Conservation (phyloP, 2,113 vertebrate genomes). For the Halichoerus grypus region DNA sequence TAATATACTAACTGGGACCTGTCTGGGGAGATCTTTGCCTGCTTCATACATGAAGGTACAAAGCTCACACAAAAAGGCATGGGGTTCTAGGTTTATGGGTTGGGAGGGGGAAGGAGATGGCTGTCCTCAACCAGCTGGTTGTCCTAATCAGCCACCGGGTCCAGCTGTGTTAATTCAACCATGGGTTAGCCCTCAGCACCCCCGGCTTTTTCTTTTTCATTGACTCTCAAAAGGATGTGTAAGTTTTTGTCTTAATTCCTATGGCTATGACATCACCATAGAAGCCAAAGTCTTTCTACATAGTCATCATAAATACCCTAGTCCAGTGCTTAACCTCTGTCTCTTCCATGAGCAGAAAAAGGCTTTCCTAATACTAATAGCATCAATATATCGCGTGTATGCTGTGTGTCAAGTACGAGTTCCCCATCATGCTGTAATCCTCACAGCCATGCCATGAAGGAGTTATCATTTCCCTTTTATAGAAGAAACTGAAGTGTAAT, state of each 20-base stretch:
- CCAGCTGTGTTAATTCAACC: not conserved
- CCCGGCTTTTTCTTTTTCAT: not conserved
- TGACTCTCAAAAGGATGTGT: not conserved
- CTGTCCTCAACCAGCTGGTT: not conserved
- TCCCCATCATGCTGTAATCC: not conserved
- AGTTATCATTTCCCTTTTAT: not conserved
- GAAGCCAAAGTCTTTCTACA: not conserved
- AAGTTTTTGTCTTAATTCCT: not conserved
- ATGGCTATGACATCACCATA: not conserved
- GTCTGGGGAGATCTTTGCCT: not conserved
- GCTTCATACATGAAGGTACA: not conserved
- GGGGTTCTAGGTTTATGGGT: not conserved
- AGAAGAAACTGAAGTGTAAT: not conserved
- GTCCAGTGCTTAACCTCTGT: not conserved
- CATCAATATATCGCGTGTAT: not conserved
- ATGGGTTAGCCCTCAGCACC: not conserved
- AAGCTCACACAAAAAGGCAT: not conserved
- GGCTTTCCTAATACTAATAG: not conserved
- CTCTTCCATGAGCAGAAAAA: not conserved
- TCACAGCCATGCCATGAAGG: not conserved
- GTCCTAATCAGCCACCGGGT: not conserved
- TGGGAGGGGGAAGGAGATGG: not conserved
- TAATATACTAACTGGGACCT: not conserved
- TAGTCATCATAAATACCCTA: not conserved
- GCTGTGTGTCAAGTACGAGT: not conserved